Percentiles rank a stretch among this genome's conserved stretches.
Conservation (phyloP, 2,888 invertebrate genomes). For the Lamellibrachia columna region DNA sequence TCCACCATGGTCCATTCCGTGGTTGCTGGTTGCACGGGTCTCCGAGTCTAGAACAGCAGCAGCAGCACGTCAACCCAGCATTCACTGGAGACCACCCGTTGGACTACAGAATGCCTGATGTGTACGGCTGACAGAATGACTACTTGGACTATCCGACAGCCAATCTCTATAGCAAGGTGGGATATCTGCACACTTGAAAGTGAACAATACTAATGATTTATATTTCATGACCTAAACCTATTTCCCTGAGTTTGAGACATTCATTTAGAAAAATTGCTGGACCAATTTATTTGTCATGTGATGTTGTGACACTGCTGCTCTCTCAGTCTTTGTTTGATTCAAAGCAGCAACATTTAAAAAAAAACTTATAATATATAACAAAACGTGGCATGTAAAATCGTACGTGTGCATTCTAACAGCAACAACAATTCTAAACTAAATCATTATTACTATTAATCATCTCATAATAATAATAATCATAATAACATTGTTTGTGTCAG, state of each 20-base stretch:
- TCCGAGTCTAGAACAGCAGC: neutral
- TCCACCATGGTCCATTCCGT: neutral
- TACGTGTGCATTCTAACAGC: neutral
- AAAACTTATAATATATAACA: too few species aligned
- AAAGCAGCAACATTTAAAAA: too few species aligned
- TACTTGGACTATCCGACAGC: neutral
- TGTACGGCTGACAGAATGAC: neutral
- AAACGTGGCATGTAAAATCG: too few species aligned
- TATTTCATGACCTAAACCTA: neutral
- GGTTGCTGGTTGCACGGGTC: neutral
- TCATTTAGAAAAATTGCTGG: neutral
- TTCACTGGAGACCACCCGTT: neutral
- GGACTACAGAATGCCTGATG: neutral
- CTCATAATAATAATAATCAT: neutral
- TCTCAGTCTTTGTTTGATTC: too few species aligned
- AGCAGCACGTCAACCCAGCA: neutral
- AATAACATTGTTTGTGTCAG: neutral
- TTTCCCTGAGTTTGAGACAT: neutral
- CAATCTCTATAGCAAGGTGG: neutral
- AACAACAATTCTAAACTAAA: neutral
- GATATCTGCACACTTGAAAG: neutral
- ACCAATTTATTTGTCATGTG: too few species aligned
- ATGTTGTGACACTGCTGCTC: too few species aligned
- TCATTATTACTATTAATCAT: neutral
- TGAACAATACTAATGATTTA: too few species aligned